Evolutionary conservation across 2,797 vertebrate species (phyloP), one percentile per base, ranked within the genome.

Genomic region (Phrynocephalus vlangalii): DNA sequence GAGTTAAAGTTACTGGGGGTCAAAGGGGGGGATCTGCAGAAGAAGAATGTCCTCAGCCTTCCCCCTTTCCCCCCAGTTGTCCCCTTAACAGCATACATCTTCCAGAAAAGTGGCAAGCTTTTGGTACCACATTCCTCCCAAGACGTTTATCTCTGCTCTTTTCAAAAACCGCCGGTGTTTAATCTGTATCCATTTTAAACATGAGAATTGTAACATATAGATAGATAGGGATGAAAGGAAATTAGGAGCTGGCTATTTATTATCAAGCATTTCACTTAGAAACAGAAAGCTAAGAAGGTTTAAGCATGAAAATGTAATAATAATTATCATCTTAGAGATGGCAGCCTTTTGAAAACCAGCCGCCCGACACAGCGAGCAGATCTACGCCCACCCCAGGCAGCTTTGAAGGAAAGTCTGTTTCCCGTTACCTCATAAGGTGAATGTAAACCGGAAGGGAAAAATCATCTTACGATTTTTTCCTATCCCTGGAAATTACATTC

Each of bases 31-130:
- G 87, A 73, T 68, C 52, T 50, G 85, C 79, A 86, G 82, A 86
- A 92, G 89, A 91, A 92, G 90, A 91, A 75, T 30, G 30, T 78
- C 30, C 71, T 89, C 85, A 60, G 6, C 77, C 50, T 81, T 63
- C 76, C 52, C 38, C 73, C 87, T 82, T 26, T 24, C n/a, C 33
- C 26, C 9, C 22, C 16, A 26, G 75, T 10, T 86, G 10, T 15
- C 67, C 73, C 88, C 76, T 48, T 26, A 88, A 88, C n/a, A 75
- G 75, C 88, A 13, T 30, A 16, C 38, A n/a, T 33, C 44, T n/a
- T 38, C 24, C 2, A 56, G 24, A 77, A 93, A 86, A 56, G 66
- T 16, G 84, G 33, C 67, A 48, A 71, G 33, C 15, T 30, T 44
- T 10, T 24, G 30, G 86, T 75, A 63, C 68, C 60, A 60, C 63